A percentile compares a stretch with the other conserved stretches of the same genome.
These are phyloP conservation scores for Panopea generosa DNA, from an alignment of 2,888 invertebrate species.

Conservation along the genomic window DNA sequence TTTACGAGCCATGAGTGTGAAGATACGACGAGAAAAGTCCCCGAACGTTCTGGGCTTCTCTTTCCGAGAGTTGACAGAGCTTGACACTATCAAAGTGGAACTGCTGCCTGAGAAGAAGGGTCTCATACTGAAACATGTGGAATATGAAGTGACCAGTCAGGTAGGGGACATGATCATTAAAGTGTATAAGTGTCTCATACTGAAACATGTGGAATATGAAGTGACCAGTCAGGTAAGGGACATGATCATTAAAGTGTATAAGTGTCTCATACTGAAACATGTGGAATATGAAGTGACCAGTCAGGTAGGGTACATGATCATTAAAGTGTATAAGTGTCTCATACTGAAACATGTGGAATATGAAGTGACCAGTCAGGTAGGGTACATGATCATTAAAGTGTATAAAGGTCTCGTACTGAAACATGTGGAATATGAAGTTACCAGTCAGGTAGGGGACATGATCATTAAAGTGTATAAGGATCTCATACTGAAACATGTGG, in stretches of 20 bases:
- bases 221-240: conserved; percentile 85
- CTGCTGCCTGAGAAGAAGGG: conserved; percentile 86
- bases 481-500: conserved; percentile 85
- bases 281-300: conserved; percentile 86
- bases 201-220: conserved; percentile 86
- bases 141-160: conserved; percentile 85
- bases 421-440: conserved; percentile 86
- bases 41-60: conserved; percentile 83
- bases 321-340: conserved; percentile 85
- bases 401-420: conserved; percentile 85
- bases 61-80: conserved; percentile 81
- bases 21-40: conserved; percentile 80
- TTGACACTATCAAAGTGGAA: conserved; percentile 84
- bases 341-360: conserved; percentile 86
- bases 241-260: too few relatives aligned
- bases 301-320: conserved; percentile 74
- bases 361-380: conserved; percentile 85
- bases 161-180: conserved; percentile 63
- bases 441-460: conserved; percentile 85
- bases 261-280: conserved; percentile 85
- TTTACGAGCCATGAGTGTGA: conserved; percentile 78
- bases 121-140: conserved; percentile 85
- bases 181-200: conserved; percentile 84
- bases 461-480: conserved; percentile 86
- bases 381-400: conserved; percentile 85